Base-by-base conservation (phyloP, 2,797 vertebrate genomes). In the Nasua narica region DNA sequence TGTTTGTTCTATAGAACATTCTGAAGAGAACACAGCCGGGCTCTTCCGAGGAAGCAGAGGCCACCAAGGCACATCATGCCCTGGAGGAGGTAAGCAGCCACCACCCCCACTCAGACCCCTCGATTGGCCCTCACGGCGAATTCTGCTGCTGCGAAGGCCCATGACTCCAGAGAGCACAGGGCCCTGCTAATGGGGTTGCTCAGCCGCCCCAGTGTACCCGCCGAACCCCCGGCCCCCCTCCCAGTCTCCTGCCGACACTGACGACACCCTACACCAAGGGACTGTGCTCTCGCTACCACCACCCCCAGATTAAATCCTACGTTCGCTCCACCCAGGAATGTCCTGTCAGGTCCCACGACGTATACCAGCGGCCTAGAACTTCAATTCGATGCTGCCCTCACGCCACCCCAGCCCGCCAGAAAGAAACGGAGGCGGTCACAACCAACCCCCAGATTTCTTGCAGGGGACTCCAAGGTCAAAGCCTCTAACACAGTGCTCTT, bases 1-100 rank as follows among this genome's bases (percentile, higher is more conserved):
- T 77, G 48, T 96, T 21, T 58, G 54, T 79, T 54, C 81, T 91
- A 0, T 97, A 99, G 99, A 99, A 99, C 98, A 99, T 99, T 93
- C 98, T 99, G 98, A 99, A 99, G 98, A 99, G 99, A 98, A 99
- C 99, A 10, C 98, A 97, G 13, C 99, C 99, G 0, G 99, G 99
- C 5, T 99, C 99, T 16, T 94, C 98, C 0, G 99, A 99, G 94
- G 99, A 99, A 69, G 98, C 98, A 12, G 99, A 99, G 91, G 99
- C 99, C 83, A 99, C 99, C 0, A 99, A 99, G 97, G 99, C 99
- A 0, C 98, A 99, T 18, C 99, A 99, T 95, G 99, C 98, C 15
- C 98, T 99, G 89, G 99, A 99, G 97, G 99, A 99, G 99, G 99
- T 99, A 97, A 95, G 97, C 5, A 2, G 29, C 52, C 10, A 7